Percentiles rank a stretch among this genome's conserved stretches.
These are phyloP conservation scores for Astur gentilis DNA, from an alignment of 2,113 vertebrate genomes.

Conservation along the genomic window DNA sequence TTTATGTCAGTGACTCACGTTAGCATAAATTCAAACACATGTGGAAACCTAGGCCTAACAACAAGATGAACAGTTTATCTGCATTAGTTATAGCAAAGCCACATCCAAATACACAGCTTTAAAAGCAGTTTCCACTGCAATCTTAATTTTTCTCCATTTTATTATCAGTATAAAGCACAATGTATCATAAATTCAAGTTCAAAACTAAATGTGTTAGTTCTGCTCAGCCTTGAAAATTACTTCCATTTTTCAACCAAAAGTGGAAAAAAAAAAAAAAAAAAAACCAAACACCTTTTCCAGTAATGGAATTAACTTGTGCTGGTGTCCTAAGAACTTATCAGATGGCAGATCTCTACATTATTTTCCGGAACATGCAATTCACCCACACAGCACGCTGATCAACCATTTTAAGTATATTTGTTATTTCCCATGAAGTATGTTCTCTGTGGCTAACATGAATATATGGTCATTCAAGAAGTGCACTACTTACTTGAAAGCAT, in stretches of 20 bases:
- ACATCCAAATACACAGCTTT: neutral
- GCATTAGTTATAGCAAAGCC: neutral
- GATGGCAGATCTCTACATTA: neutral
- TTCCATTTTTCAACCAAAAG: neutral
- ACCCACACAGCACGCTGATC: neutral
- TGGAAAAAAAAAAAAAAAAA: neutral
- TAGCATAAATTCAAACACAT: neutral
- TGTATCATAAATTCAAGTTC: neutral
- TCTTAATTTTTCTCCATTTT: neutral
- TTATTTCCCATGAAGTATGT: neutral
- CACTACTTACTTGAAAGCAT: neutral
- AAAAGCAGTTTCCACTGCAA: neutral
- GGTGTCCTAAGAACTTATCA: neutral
- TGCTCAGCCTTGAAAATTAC: neutral
- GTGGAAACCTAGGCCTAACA: neutral
- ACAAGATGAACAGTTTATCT: neutral
- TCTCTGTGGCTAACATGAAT: neutral
- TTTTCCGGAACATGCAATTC: neutral
- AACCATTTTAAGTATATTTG: neutral
- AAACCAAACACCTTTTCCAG: neutral
- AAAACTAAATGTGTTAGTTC: neutral
- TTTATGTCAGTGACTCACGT: neutral
- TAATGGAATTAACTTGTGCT: neutral
- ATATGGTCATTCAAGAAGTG: neutral
- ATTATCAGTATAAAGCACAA: neutral